These are phyloP conservation scores for Chloebia gouldiae DNA, from an alignment of 2,113 vertebrate species.

Conservation along the genomic window DNA sequence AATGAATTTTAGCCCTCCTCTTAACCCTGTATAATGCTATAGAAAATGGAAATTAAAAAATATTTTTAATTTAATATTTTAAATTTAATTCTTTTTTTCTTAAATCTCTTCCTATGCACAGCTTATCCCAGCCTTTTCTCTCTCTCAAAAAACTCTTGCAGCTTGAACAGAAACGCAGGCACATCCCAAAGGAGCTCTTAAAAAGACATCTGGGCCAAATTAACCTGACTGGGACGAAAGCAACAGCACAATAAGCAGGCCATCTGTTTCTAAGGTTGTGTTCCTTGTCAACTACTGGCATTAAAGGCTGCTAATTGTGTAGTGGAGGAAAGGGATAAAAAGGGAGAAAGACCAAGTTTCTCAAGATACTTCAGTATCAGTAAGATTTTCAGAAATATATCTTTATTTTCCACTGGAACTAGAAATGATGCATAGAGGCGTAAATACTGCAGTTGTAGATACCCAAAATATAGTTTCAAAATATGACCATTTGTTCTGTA, in stretches of 20 bases:
- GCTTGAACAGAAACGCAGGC: not conserved
- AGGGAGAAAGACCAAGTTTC: not conserved
- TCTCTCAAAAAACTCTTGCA: not conserved
- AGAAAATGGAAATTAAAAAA: not conserved
- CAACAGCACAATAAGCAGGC: not conserved
- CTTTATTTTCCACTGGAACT: not conserved
- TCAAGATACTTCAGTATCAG: not conserved
- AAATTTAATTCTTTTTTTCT: not conserved
- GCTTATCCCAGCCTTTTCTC: not conserved
- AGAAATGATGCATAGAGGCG: not conserved
- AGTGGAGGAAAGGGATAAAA: not conserved
- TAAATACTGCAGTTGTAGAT: not conserved
- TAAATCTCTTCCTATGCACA: not conserved
- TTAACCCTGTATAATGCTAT: not conserved
- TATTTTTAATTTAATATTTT: no score
- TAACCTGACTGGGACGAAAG: not conserved
- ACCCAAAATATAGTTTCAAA: not conserved
- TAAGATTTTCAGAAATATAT: not conserved
- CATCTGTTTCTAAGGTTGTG: not conserved
- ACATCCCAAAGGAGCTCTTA: not conserved
- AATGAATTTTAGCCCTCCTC: not conserved
- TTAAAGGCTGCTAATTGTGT: not conserved
- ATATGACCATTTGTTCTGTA: not conserved
- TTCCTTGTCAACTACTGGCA: not conserved
- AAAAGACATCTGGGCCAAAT: not conserved